These are phyloP conservation scores for Pomacea maculata DNA, from an alignment of 1,140 invertebrate genomes.

Conservation along the genomic window DNA sequence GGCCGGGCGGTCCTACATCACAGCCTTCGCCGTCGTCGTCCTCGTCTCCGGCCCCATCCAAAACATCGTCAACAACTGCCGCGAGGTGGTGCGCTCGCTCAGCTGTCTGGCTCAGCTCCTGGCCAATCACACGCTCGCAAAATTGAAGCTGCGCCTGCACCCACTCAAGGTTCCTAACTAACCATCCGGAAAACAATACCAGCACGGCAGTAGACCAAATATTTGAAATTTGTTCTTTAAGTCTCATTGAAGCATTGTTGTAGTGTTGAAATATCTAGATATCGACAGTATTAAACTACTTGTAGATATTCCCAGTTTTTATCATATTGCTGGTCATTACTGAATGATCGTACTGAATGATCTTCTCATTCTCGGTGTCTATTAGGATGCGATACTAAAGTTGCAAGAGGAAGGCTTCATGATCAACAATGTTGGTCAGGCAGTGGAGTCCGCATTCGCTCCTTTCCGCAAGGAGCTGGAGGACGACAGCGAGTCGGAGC, in stretches of 20 bases:
- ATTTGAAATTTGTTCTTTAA: too few relatives aligned
- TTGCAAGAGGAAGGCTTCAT: conserved; percentile 22
- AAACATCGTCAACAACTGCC: conserved; percentile 29
- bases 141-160: conserved; percentile 38
- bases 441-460: conserved; percentile 28
- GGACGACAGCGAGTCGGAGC: conserved; percentile 24
- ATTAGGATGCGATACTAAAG: conserved; percentile 1
- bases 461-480: conserved; percentile 25
- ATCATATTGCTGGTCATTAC: too few relatives aligned
- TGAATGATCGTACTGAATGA: too few relatives aligned
- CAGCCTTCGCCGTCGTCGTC: conserved; percentile 47
- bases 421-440: not conserved
- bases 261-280: too few relatives aligned
- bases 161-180: conserved; percentile 32
- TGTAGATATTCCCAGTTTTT: too few relatives aligned
- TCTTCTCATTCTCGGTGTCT: too few relatives aligned
- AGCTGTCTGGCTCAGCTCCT: conserved; percentile 45
- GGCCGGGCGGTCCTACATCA: conserved; percentile 48
- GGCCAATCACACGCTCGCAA: conserved; percentile 44
- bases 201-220: too few relatives aligned
- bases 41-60: conserved; percentile 44
- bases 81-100: conserved; percentile 45
- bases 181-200: too few relatives aligned
- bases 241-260: too few relatives aligned
- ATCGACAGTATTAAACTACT: too few relatives aligned